These are phyloP conservation scores for Schlechtendalia chinensis DNA, from an alignment of 1,140 invertebrate genomes.

Conservation along the genomic window DNA sequence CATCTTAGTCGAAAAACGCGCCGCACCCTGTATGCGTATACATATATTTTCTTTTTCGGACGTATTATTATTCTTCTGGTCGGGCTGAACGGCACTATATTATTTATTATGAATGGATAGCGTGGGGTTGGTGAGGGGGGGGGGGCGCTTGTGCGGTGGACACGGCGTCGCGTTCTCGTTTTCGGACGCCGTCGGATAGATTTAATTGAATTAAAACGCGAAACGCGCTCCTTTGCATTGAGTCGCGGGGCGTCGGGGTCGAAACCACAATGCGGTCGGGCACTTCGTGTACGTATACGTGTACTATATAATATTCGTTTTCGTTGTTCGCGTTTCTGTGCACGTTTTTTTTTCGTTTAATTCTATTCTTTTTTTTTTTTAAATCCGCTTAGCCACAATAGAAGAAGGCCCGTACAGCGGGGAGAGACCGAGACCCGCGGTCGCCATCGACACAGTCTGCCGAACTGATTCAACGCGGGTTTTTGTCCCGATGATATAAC, in stretches of 20 bases:
- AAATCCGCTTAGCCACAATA: slow-evolving; percentile 48
- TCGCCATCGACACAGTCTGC: not conserved
- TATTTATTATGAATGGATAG: too few species aligned
- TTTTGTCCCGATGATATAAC: not conserved
- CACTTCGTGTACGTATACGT: not conserved
- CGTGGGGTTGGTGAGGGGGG: not conserved
- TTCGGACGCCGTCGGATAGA: slow-evolving; percentile 37
- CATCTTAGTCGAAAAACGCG: too few species aligned
- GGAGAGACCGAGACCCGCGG: not conserved
- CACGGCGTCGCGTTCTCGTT: slow-evolving; percentile 10
- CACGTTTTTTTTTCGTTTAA: not conserved
- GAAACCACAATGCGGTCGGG: slow-evolving; percentile 38
- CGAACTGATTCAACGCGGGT: not conserved
- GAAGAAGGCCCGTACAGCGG: not conserved
- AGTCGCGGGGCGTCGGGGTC: slow-evolving; percentile 40
- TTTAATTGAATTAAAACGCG: slow-evolving; percentile 49
- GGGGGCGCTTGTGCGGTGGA: not conserved
- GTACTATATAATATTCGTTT: not conserved
- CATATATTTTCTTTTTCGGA: not conserved
- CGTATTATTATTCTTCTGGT: slow-evolving; percentile 21
- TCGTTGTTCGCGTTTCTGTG: slow-evolving; percentile 2
- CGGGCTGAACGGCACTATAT: not conserved
- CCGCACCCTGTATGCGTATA: too few species aligned
- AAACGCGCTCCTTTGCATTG: slow-evolving; percentile 3
- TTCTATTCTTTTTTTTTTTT: not conserved